phyloP scores from a whole-genome alignment of 2,888 invertebrate species.

The Trachelus stipa region DNA sequence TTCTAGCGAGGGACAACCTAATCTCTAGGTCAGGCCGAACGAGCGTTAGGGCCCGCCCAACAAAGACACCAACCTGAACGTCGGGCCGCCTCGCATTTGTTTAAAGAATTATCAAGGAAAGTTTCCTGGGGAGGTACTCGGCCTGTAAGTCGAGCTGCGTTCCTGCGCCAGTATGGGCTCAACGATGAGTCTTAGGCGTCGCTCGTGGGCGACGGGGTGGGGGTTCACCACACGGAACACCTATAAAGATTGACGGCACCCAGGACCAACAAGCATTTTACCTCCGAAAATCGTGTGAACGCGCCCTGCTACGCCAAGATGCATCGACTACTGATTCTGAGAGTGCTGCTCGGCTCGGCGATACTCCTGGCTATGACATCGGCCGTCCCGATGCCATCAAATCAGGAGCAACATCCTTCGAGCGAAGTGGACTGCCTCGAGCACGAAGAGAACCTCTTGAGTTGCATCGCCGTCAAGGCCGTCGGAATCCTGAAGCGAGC shows the following conservation, averaged over 20 bases:
- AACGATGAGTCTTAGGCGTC: conserved; percentile 21
- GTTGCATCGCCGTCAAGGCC: conserved; percentile 73
- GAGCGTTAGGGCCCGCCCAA: conserved; percentile 21
- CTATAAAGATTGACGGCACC: conserved; percentile 63
- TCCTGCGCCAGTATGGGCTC: conserved; percentile 24
- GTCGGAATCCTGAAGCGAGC: conserved; percentile 71
- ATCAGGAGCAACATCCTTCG: conserved; percentile 10
- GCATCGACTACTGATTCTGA: conserved; percentile 65
- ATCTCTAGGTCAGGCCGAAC: conserved; percentile 13
- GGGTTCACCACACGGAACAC: conserved; percentile 49
- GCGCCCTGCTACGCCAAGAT: conserved; percentile 48
- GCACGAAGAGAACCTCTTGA: conserved; percentile 67
- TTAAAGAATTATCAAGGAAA: conserved; percentile 66
- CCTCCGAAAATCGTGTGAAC: conserved; percentile 62
- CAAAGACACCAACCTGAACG: not conserved
- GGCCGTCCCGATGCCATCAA: conserved; percentile 51
- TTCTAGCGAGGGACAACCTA: conserved; percentile 13
- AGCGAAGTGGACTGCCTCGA: conserved; percentile 54
- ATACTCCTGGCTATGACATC: conserved; percentile 53
- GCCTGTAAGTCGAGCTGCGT: too few relatives aligned
- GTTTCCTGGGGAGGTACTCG: conserved; percentile 47
- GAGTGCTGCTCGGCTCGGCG: conserved; percentile 54
- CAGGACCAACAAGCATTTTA: conserved; percentile 62
- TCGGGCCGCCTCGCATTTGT: conserved; percentile 49
- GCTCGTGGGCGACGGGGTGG: conserved; percentile 41